Evolutionary conservation across 2,113 vertebrate genomes (phyloP).

Genomic region (Ursus arctos): DNA sequence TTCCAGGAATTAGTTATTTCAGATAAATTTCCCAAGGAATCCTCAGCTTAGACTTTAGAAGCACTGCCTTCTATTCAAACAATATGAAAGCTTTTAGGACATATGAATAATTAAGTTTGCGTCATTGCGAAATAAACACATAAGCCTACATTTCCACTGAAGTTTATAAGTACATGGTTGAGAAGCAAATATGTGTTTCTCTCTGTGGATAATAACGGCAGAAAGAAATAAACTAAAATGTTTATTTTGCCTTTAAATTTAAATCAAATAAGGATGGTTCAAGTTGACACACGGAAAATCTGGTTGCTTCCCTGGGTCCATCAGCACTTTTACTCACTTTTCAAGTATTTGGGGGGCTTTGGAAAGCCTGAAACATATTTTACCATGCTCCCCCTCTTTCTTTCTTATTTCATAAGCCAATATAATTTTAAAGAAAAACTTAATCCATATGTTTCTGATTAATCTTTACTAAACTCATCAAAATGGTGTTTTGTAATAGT

Average conservation of each 20-base stretch:
- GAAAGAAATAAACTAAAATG: neutral
- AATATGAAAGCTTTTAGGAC: neutral
- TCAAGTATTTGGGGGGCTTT: neutral
- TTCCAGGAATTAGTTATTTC: conserved; percentile 52
- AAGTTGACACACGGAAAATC: neutral
- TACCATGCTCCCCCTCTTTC: neutral
- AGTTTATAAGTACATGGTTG: neutral
- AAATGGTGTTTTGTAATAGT: conserved; percentile 79
- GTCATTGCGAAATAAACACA: conserved; percentile 15
- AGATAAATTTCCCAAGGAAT: conserved; percentile 52
- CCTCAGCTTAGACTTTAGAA: neutral
- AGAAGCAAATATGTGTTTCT: neutral
- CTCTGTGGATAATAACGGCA: conserved; percentile 27
- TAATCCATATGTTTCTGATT: conserved; percentile 79
- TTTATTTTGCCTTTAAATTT: conserved; percentile 65
- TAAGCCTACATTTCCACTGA: neutral
- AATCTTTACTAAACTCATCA: conserved; percentile 78
- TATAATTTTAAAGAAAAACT: conserved; percentile 69
- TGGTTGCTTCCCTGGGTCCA: neutral
- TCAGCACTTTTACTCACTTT: neutral
- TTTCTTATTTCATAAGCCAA: conserved; percentile 62
- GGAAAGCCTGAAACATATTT: conserved; percentile 43
- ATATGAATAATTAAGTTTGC: conserved; percentile 43
- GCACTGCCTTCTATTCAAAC: neutral
- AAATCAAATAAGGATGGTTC: conserved; percentile 53